A percentile compares a stretch with the other conserved stretches of the same genome.
These are phyloP conservation scores for Atherix ibis DNA, from an alignment of 2,888 invertebrate species.

Conservation along the genomic window DNA sequence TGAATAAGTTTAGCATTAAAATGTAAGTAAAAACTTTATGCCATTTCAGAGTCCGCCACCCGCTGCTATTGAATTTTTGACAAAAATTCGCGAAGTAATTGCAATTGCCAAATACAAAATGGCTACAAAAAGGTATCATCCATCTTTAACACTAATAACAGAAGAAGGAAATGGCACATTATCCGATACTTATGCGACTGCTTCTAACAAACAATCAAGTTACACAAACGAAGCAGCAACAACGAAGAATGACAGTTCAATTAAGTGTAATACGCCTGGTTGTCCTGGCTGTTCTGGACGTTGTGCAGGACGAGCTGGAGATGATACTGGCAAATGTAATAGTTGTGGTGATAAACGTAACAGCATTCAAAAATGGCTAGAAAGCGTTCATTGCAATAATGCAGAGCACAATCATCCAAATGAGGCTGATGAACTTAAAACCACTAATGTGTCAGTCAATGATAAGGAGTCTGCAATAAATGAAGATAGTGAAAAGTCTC, in stretches of 20 bases:
- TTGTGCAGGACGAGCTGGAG: constrained; percentile 17
- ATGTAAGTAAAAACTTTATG: not conserved
- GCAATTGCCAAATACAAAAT: constrained; percentile 80
- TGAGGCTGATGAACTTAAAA: constrained; percentile 20
- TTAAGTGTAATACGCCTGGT: constrained; percentile 30
- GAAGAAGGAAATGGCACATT: constrained; percentile 49
- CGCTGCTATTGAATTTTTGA: constrained; percentile 75
- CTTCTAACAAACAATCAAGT: constrained; percentile 1
- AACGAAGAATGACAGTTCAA: constrained; percentile 30
- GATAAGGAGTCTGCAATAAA: constrained; percentile 9
- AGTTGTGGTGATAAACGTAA: constrained; percentile 54
- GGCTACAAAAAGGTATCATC: constrained; percentile 63
- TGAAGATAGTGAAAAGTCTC: constrained; percentile 6
- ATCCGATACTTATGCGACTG: constrained; percentile 33
- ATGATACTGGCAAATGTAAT: constrained; percentile 16
- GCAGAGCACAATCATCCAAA: not conserved
- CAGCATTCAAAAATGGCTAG: constrained; percentile 60
- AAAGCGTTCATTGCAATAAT: constrained; percentile 36
- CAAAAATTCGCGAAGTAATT: constrained; percentile 80
- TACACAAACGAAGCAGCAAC: not conserved
- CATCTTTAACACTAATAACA: constrained; percentile 62
- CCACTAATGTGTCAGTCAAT: constrained; percentile 27
- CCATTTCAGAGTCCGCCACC: constrained; percentile 47
- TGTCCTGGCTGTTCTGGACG: constrained; percentile 45
- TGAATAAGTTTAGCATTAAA: too few relatives aligned